Base-by-base conservation (phyloP, 1,140 invertebrate genomes). In the Spodoptera litura region DNA sequence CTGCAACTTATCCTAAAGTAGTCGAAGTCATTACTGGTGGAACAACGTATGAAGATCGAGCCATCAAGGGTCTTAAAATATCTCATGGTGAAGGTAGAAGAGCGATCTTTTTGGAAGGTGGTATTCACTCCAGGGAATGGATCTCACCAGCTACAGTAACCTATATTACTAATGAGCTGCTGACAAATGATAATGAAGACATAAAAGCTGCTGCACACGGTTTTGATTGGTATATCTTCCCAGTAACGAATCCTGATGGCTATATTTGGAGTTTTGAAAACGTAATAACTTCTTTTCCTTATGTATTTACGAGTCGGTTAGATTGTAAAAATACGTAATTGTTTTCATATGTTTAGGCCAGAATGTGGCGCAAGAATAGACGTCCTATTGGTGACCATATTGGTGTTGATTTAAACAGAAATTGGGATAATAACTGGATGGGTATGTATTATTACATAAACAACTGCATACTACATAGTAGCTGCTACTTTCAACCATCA, bases 191-290 rank as follows among this genome's bases (percentile, higher is more conserved):
- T n/a, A 90, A 95, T 81, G 76, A 89, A 0, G 92, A 92, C 58
- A 93, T 94, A 1, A 87, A 84, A 76, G 92, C 93, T 2, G 94
- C 95, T 56, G 95, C 95, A 10, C 91, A 96, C 55, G 95, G 95
- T 80, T 96, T 95, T 70, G 97, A 97, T 85, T 97, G 96, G 96
- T 96, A 97, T 84, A 96, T 98, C 38, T 95, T 97, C 27, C 97
- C 97, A 0, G 94, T 96, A 15, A 93, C 95, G 1, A 97, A 97
- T 89, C 96, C 96, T 27, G 97, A 97, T 92, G 97, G 96, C 3
- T 97, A 97, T 82, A 92, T 95, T 27, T 97, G 95, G 88, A 95
- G 95, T 3, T 95, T 96, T 83, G 86, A 87, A 35, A 73, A 77
- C 31, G 95, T 95, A 90, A 89, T 86, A 11, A 49, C 12, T 9